Conservation (phyloP, 2,797 vertebrate genomes). For the Telmatherina bonti region DNA sequence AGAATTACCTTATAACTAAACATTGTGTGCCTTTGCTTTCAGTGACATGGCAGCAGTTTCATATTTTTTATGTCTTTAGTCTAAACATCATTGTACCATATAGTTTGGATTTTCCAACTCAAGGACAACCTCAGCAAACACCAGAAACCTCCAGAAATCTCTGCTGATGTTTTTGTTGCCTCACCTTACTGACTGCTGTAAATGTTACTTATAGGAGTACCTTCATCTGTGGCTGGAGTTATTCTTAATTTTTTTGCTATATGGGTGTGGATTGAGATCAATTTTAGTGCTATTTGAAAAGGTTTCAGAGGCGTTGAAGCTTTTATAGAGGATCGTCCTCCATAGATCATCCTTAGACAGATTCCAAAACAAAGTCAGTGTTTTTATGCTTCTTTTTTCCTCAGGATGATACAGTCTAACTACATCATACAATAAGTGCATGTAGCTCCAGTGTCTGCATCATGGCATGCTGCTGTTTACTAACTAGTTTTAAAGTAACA, state of each 20-base stretch:
- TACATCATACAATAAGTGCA: too few relatives aligned
- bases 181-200: conserved; percentile 1
- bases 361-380: too few relatives aligned
- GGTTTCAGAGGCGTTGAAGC: neutral
- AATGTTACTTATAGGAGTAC: neutral
- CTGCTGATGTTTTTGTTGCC: conserved; percentile 1
- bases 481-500: too few relatives aligned
- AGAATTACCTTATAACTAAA: neutral
- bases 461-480: neutral
- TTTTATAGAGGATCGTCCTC: neutral
- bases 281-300: neutral
- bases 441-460: neutral
- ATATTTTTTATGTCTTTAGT: conserved; percentile 24
- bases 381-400: too few relatives aligned
- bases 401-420: too few relatives aligned
- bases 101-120: conserved; percentile 26
- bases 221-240: neutral
- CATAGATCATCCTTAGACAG: neutral
- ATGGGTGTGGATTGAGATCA: neutral
- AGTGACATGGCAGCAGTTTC: conserved; percentile 29
- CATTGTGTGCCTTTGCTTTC: conserved; percentile 11
- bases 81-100: conserved; percentile 28
- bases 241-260: neutral
- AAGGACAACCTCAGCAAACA: conserved; percentile 21
- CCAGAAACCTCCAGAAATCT: conserved; percentile 6